Base-by-base conservation (phyloP, 2,888 invertebrate species). In the Lysandra coridon region DNA sequence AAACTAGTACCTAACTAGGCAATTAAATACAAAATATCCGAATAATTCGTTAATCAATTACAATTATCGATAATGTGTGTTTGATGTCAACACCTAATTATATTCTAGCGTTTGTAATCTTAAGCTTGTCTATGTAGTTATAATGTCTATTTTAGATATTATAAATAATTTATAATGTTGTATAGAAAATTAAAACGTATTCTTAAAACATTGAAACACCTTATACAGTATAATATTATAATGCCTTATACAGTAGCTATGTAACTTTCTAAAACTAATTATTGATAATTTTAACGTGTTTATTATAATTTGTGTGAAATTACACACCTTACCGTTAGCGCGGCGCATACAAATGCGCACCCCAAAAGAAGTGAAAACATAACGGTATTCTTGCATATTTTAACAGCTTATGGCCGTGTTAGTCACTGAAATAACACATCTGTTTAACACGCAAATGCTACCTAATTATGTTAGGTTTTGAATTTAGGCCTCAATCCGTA, bases 341-440 rank as follows among this genome's bases (percentile, higher is more conserved):
- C 69, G 33, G 33, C 37, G 69, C 44, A 74, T 74, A 44, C 44
- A 44, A 74, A 44, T 74, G 44, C 40, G 73, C 44, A 12, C 44
- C 44, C 44, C 74, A 74, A 74, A 74, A 74, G 44, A 74, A 74
- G 74, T 74, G 74, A 74, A 74, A 74, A 74, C 74, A 10, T n/a
- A 74, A 74, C 74, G 74, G 44, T 74, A 44, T 74, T 40, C 74
- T 6, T 44, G 44, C 74, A 74, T 74, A 74, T 74, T 44, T 74
- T 74, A 73, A 73, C 40, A 69, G 33, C 64, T 64, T 30, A 44
- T 44, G 40, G 73, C 17, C 37, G 40, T n/a, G n/a, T 40, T 30
- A 64, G 30, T 64, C 64, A 69, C 69, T 69, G 2, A 69, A 69
- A 69, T 37, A 64, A 69, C 69, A 74, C 40, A n/a, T 17, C 40